A percentile compares a stretch with the other conserved stretches of the same genome.
phyloP scores from a whole-genome alignment of 2,797 vertebrate species.

The Thalassophryne amazonica region DNA sequence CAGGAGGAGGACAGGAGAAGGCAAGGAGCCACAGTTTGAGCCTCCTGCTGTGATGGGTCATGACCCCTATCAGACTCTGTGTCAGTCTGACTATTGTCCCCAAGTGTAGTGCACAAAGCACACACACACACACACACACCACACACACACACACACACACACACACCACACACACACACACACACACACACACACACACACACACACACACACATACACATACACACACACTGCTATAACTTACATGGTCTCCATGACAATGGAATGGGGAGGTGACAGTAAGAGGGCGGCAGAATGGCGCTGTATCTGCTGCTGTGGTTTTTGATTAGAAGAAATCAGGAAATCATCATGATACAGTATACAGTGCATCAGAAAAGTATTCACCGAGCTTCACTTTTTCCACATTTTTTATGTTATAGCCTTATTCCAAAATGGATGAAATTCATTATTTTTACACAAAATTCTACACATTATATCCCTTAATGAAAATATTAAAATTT shows the following conservation, averaged over 20 bases:
- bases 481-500: no score
- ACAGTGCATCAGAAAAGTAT: slow-evolving; percentile 33
- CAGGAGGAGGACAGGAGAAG: slow-evolving; percentile 78
- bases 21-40: slow-evolving; percentile 78
- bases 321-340: slow-evolving; percentile 40
- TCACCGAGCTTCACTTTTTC: no score
- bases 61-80: slow-evolving; percentile 99
- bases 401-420: no score
- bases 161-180: slow-evolving; percentile 74
- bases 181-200: slow-evolving; percentile 29
- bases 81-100: slow-evolving; percentile 95
- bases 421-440: no score
- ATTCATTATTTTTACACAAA: no score
- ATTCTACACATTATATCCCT: no score
- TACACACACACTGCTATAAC: slow-evolving; percentile 83
- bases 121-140: slow-evolving; percentile 22
- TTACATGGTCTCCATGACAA: slow-evolving; percentile 98
- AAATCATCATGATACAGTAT: slow-evolving; percentile 37
- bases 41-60: slow-evolving; percentile 83
- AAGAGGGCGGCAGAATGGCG: slow-evolving; percentile 85
- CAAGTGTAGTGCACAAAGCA: slow-evolving; percentile 51
- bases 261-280: slow-evolving; percentile 91
- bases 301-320: slow-evolving; percentile 17
- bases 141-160: slow-evolving; percentile 31
- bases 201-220: slow-evolving; percentile 20